Evolutionary conservation across 2,797 vertebrate genomes (phyloP).

Genomic region (Pipistrellus pipistrellus): DNA sequence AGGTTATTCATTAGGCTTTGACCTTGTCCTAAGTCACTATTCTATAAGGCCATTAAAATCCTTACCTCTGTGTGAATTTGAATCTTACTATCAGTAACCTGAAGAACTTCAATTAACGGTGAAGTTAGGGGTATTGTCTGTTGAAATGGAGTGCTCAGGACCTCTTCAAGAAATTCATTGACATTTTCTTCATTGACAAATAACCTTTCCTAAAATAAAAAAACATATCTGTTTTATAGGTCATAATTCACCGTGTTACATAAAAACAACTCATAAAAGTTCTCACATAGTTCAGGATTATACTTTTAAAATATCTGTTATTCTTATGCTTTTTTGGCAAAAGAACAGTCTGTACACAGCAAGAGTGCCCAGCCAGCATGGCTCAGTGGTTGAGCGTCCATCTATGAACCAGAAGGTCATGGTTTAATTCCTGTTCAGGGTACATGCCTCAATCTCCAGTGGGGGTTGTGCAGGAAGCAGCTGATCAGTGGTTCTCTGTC

Average conservation of each 20-base stretch:
- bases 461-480: too few relatives aligned
- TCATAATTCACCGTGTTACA: rapidly evolving
- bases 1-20: slow-evolving; percentile 30
- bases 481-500: too few relatives aligned
- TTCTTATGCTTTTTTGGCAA: background rate
- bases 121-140: slow-evolving; percentile 62
- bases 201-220: slow-evolving; percentile 87
- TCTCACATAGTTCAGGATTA: slow-evolving; percentile 31
- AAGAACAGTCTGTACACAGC: slow-evolving; percentile 1
- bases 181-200: slow-evolving; percentile 90
- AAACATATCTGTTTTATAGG: background rate
- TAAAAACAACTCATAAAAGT: slow-evolving; percentile 25
- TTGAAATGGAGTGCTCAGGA: slow-evolving; percentile 72
- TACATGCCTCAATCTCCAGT: too few relatives aligned
- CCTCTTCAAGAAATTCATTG: slow-evolving; percentile 85
- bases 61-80: slow-evolving; percentile 89
- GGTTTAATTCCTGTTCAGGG: too few relatives aligned
- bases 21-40: slow-evolving; percentile 12
- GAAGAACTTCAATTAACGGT: slow-evolving; percentile 87
- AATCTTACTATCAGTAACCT: slow-evolving; percentile 86
- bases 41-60: slow-evolving; percentile 9
- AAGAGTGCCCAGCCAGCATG: background rate
- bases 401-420: too few relatives aligned
- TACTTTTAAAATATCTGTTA: slow-evolving; percentile 51
- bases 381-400: too few relatives aligned